phyloP scores from a whole-genome alignment of 2,888 invertebrate species.

The Eugnorisma glareosa region DNA sequence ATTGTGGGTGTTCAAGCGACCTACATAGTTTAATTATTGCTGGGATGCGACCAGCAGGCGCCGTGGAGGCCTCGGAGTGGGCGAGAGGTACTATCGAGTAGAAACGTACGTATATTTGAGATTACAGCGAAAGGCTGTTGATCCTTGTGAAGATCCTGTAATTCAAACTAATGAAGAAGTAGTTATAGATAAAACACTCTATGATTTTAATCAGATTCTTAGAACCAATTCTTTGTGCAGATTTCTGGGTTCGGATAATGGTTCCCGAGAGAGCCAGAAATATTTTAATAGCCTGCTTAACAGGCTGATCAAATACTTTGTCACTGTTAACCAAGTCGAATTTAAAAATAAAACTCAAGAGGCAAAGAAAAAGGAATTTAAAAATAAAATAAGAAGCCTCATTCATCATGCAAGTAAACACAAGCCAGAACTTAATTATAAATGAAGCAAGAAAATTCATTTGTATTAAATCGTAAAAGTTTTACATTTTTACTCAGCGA shows the following conservation, averaged over 20 bases:
- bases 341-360: background rate
- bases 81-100: conserved; percentile 79
- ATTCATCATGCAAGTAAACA: conserved; percentile 24
- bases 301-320: background rate
- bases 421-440: conserved; percentile 44
- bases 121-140: conserved; percentile 36
- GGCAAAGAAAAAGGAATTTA: background rate
- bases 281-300: background rate
- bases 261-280: background rate
- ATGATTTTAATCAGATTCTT: conserved; percentile 14
- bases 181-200: background rate
- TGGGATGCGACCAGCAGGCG: conserved; percentile 87
- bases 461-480: conserved; percentile 55
- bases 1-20: conserved; percentile 87
- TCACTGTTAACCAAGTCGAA: background rate
- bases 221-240: background rate
- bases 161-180: background rate
- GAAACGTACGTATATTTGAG: conserved; percentile 57
- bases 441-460: conserved; percentile 49
- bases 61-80: conserved; percentile 82
- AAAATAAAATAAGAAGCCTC: conserved; percentile 1
- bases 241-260: background rate
- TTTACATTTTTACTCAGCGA: conserved; percentile 37
- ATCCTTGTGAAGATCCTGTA: conserved; percentile 30
- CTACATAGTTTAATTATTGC: conserved; percentile 89